phyloP scores from a whole-genome alignment of 2,888 invertebrate species.

The Polia nebulosa region DNA sequence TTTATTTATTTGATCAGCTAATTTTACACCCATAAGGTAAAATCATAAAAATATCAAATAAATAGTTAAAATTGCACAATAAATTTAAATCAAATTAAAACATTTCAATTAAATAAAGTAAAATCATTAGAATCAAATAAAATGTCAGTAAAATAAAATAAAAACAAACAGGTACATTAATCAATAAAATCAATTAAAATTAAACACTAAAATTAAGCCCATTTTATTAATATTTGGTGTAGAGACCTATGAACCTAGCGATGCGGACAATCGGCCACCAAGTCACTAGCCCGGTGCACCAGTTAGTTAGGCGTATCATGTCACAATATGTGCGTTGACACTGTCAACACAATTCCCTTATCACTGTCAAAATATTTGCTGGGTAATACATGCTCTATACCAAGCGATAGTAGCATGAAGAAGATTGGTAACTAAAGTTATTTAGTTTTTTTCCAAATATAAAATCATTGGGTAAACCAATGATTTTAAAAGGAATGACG shows the following conservation, averaged over 20 bases:
- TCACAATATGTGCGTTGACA: not conserved
- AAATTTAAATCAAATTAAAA: too few relatives aligned
- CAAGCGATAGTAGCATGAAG: not conserved
- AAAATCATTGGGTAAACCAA: too few relatives aligned
- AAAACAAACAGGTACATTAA: too few relatives aligned
- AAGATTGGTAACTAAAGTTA: not conserved
- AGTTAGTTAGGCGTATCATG: not conserved
- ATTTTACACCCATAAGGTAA: too few relatives aligned
- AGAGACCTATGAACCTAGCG: not conserved
- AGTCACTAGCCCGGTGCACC: constrained; percentile 4
- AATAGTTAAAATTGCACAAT: too few relatives aligned
- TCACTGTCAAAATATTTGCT: constrained; percentile 14
- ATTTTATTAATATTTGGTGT: not conserved
- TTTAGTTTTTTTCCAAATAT: not conserved
- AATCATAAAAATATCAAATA: too few relatives aligned
- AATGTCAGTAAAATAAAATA: too few relatives aligned
- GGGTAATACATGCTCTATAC: not conserved
- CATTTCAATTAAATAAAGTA: too few relatives aligned
- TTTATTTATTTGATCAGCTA: too few relatives aligned
- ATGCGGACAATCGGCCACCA: constrained; percentile 2
- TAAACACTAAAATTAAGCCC: too few relatives aligned
- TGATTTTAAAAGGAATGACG: not conserved
- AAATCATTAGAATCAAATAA: too few relatives aligned
- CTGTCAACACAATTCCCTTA: not conserved
- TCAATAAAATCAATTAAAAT: too few relatives aligned